Conservation (phyloP, 2,888 invertebrate species). For the Mantis religiosa region DNA sequence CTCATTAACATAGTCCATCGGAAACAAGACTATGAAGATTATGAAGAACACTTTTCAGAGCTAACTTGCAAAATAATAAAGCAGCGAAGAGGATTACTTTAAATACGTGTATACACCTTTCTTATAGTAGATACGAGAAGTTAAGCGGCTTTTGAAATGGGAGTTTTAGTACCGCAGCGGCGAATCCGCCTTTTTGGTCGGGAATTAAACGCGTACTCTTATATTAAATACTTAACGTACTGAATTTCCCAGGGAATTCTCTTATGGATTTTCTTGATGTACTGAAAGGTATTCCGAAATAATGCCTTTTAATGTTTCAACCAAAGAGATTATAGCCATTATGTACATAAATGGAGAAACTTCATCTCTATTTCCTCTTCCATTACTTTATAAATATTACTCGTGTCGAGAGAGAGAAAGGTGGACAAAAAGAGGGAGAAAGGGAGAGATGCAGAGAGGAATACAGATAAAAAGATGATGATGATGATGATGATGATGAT, state of each 20-base stretch:
- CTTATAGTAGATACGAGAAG: neutral
- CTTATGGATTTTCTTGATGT: neutral
- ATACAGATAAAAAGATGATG: no score
- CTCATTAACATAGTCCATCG: neutral
- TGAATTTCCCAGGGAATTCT: neutral
- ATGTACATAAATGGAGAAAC: no score
- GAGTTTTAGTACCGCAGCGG: neutral
- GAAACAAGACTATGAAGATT: neutral
- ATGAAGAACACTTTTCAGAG: neutral
- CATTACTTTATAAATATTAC: no score
- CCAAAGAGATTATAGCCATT: no score
- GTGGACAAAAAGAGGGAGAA: no score
- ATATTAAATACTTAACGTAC: neutral
- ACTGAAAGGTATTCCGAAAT: neutral
- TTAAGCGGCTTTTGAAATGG: neutral
- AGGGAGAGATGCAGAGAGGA: no score
- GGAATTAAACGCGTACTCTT: neutral
- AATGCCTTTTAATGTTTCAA: no score
- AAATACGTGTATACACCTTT: neutral
- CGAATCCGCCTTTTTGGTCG: neutral
- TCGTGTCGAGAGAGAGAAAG: no score
- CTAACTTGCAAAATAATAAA: neutral
- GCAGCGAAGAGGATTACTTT: neutral
- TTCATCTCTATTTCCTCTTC: no score
- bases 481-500: no score